phyloP scores from a whole-genome alignment of 2,113 vertebrate species.

The Litocranius walleri region DNA sequence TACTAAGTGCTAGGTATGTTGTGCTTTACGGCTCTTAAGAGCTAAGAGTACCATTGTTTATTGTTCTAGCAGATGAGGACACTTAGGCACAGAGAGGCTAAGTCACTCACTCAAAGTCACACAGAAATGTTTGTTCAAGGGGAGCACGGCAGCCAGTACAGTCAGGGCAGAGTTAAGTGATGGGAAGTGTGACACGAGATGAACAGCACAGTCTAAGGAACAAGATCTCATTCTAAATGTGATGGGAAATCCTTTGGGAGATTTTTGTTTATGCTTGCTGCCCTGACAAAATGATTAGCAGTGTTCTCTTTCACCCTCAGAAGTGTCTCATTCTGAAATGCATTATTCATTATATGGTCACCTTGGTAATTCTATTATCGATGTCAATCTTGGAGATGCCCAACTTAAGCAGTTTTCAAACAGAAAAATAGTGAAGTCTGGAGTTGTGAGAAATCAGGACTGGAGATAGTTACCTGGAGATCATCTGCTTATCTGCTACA shows the following conservation, averaged over 20 bases:
- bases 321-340: neutral
- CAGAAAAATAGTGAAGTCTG: neutral
- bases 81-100: neutral
- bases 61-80: neutral
- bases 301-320: neutral
- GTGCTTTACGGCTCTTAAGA: neutral
- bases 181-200: neutral
- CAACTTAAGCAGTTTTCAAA: neutral
- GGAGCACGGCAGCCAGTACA: neutral
- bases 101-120: neutral
- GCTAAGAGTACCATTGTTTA: neutral
- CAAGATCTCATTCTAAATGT: neutral
- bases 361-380: neutral
- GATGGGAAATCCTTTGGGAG: neutral
- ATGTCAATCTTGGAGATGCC: neutral
- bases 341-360: neutral
- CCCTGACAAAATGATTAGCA: neutral
- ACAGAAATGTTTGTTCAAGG: neutral
- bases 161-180: neutral
- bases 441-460: neutral
- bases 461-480: neutral
- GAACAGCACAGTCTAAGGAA: neutral
- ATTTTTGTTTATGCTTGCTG: neutral
- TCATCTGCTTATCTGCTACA: neutral
- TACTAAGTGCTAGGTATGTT: neutral